Percentiles rank a stretch among this genome's conserved stretches.
These are phyloP conservation scores for Exocentrus adspersus DNA, from an alignment of 2,888 invertebrate species.

Conservation along the genomic window DNA sequence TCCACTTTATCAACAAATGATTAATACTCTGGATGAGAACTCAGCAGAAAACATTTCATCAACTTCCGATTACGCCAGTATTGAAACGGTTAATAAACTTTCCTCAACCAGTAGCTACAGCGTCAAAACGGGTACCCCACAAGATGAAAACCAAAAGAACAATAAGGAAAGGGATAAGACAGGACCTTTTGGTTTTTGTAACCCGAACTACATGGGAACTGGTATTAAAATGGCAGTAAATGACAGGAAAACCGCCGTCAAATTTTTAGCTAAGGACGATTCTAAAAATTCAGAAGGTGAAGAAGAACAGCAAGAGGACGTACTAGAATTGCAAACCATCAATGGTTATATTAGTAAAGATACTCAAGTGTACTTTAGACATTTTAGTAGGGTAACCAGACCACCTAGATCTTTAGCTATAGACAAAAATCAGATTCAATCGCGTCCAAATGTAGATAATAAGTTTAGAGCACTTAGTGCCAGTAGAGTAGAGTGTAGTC, in stretches of 20 bases:
- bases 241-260: conserved; percentile 46
- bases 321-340: conserved; percentile 58
- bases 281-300: conserved; percentile 44
- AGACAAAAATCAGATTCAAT: conserved; percentile 46
- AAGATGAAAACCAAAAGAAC: conserved; percentile 57
- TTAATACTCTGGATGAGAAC: conserved; percentile 68
- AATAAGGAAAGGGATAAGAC: conserved; percentile 51
- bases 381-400: conserved; percentile 54
- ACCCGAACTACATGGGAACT: conserved; percentile 79
- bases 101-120: conserved; percentile 66
- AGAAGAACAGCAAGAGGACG: too few species aligned
- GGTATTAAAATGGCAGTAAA: conserved; percentile 68
- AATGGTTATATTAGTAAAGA: conserved; percentile 56
- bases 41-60: conserved; percentile 70
- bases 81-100: conserved; percentile 72
- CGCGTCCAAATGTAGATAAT: conserved; percentile 24
- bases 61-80: conserved; percentile 81
- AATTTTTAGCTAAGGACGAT: conserved; percentile 42
- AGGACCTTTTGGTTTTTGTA: conserved; percentile 75
- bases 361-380: conserved; percentile 59
- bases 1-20: conserved; percentile 67
- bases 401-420: conserved; percentile 66
- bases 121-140: conserved; percentile 60
- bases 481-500: conserved; percentile 64
- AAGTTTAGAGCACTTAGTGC: conserved; percentile 69